These are phyloP conservation scores for Siphlonurus alternatus DNA, from an alignment of 2,888 invertebrate species.

Conservation along the genomic window DNA sequence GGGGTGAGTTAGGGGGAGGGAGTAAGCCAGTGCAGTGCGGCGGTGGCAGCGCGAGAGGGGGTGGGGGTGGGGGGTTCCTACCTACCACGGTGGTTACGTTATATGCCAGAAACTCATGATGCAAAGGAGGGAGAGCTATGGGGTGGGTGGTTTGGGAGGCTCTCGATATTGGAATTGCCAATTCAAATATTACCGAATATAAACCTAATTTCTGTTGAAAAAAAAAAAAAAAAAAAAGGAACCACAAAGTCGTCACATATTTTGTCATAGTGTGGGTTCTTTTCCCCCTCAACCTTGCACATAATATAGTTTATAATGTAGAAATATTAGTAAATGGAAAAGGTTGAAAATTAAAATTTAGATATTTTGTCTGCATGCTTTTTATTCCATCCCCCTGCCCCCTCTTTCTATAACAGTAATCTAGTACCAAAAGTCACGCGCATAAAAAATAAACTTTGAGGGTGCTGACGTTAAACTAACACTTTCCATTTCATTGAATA, in stretches of 20 bases:
- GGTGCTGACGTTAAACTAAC: neutral
- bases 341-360: neutral
- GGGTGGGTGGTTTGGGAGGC: neutral
- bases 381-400: neutral
- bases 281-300: neutral
- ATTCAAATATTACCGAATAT: slow-evolving; percentile 4
- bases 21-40: neutral
- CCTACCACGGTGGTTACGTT: neutral
- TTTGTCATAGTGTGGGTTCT: neutral
- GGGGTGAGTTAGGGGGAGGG: neutral
- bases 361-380: neutral
- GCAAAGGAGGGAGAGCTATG: neutral
- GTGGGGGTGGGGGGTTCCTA: neutral
- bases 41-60: neutral
- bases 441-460: neutral
- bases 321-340: neutral
- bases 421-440: neutral
- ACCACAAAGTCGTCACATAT: neutral
- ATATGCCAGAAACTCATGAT: neutral
- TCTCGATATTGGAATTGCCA: slow-evolving; percentile 2
- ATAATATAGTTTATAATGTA: neutral
- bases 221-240: neutral
- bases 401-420: neutral
- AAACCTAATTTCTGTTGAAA: slow-evolving; percentile 1
- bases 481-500: neutral